phyloP scores from a whole-genome alignment of 1,140 invertebrate genomes.

The Caerostris extrusa region DNA sequence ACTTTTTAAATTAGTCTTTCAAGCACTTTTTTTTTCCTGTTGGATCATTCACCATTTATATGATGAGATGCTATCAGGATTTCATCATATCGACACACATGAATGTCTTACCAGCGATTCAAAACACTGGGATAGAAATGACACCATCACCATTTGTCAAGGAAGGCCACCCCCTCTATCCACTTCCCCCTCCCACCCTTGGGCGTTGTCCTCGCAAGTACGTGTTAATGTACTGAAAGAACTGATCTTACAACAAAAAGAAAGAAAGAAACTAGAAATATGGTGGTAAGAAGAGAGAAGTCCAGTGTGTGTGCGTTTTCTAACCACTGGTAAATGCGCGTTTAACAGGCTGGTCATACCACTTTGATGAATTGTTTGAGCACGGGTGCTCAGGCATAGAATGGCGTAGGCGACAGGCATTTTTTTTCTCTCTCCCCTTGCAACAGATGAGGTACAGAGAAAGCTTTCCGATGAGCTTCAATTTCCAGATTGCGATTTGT shows the following conservation, averaged over 20 bases:
- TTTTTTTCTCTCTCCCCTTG: too few species aligned
- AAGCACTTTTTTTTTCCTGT: too few species aligned
- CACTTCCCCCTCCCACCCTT: slow-evolving; percentile 8
- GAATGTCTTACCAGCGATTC: neutral
- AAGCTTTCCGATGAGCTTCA: slow-evolving; percentile 12
- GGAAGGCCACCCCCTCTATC: slow-evolving; percentile 2
- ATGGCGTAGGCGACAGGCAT: slow-evolving; percentile 25
- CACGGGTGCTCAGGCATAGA: neutral
- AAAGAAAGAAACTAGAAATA: neutral
- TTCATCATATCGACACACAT: slow-evolving; percentile 41
- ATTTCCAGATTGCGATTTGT: slow-evolving; percentile 18
- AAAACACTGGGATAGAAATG: slow-evolving; percentile 12
- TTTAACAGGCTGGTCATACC: slow-evolving; percentile 49
- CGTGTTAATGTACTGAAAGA: slow-evolving; percentile 54
- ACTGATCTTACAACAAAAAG: slow-evolving; percentile 34
- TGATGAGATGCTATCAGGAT: neutral
- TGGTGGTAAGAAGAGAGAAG: neutral
- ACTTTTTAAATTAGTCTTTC: neutral
- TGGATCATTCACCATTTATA: neutral
- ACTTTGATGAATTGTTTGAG: slow-evolving; percentile 42
- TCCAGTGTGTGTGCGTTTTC: slow-evolving; percentile 2
- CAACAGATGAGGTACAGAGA: neutral
- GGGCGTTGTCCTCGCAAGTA: slow-evolving; percentile 17
- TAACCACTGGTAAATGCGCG: slow-evolving; percentile 30
- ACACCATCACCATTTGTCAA: slow-evolving; percentile 52